Conservation (phyloP, 2,797 vertebrate genomes). For the Poeciliopsis infans region DNA sequence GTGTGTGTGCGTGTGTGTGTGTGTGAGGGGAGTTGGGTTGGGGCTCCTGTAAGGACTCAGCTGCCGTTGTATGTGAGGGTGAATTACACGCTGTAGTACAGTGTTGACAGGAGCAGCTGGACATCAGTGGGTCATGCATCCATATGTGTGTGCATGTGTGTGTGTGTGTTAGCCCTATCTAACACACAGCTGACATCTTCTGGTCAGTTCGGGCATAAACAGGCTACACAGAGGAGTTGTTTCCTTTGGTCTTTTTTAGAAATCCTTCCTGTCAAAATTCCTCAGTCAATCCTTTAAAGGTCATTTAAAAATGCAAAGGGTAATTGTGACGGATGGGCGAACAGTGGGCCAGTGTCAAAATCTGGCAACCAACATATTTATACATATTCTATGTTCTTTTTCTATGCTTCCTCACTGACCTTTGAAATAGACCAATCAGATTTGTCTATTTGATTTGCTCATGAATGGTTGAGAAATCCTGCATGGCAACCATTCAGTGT, state of each 20-base stretch:
- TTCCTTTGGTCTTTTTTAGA: neutral
- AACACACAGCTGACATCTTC: constrained; percentile 77
- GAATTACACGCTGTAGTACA: constrained; percentile 90
- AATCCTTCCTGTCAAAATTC: neutral
- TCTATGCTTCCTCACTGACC: neutral
- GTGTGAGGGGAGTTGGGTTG: constrained; percentile 21
- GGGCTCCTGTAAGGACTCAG: constrained; percentile 80
- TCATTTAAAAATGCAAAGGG: neutral
- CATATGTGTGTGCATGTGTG: constrained; percentile 7
- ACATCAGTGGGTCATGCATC: constrained; percentile 84
- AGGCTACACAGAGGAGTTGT: constrained; percentile 12
- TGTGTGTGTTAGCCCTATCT: constrained; percentile 23
- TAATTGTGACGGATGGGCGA: neutral
- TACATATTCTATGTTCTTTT: neutral
- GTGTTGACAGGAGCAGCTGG: constrained; percentile 98
- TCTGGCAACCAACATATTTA: neutral
- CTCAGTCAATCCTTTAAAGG: neutral
- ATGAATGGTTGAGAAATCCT: neutral
- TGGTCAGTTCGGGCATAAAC: constrained; percentile 66
- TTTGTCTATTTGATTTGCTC: neutral
- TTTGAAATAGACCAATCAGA: neutral
- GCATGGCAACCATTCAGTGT: too few relatives aligned
- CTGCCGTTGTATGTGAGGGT: constrained; percentile 85
- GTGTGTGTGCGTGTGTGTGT: constrained; percentile 23
- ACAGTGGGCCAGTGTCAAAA: neutral